A percentile compares a stretch with the other conserved stretches of the same genome.
Evolutionary conservation across 2,888 invertebrate species (phyloP).

Genomic region (Pelosia muscerda): DNA sequence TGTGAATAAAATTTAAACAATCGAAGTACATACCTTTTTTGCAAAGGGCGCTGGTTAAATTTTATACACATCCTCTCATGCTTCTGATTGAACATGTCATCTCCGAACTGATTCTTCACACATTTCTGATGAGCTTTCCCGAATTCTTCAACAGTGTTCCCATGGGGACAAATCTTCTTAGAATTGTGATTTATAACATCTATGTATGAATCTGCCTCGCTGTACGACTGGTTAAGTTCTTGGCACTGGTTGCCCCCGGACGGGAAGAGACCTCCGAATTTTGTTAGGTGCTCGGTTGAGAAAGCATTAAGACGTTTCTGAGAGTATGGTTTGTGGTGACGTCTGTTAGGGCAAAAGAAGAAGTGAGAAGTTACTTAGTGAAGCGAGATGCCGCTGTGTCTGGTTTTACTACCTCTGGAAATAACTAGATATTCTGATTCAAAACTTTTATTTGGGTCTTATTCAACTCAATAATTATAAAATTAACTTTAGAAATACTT

Average conservation of each 20-base stretch:
- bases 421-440: not conserved
- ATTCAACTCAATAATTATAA: no score
- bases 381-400: constrained; percentile 34
- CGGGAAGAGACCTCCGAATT: constrained; percentile 83
- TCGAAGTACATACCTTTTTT: constrained; percentile 70
- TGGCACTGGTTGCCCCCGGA: constrained; percentile 83
- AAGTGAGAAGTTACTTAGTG: constrained; percentile 63
- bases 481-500: no score
- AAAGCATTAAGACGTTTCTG: constrained; percentile 85
- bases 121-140: constrained; percentile 85
- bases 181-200: constrained; percentile 77
- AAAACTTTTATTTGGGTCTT: not conserved
- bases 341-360: constrained; percentile 81
- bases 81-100: constrained; percentile 73
- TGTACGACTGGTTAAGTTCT: constrained; percentile 82
- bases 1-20: no score
- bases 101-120: constrained; percentile 75
- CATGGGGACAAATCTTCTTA: constrained; percentile 81
- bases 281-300: constrained; percentile 83
- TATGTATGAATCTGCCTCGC: constrained; percentile 82
- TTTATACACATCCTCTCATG: constrained; percentile 85
- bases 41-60: constrained; percentile 82
- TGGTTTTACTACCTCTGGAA: constrained; percentile 20
- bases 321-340: constrained; percentile 84
- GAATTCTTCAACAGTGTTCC: constrained; percentile 82